These are phyloP conservation scores for Crioceris asparagi DNA, from an alignment of 2,888 invertebrate genomes.

Conservation along the genomic window DNA sequence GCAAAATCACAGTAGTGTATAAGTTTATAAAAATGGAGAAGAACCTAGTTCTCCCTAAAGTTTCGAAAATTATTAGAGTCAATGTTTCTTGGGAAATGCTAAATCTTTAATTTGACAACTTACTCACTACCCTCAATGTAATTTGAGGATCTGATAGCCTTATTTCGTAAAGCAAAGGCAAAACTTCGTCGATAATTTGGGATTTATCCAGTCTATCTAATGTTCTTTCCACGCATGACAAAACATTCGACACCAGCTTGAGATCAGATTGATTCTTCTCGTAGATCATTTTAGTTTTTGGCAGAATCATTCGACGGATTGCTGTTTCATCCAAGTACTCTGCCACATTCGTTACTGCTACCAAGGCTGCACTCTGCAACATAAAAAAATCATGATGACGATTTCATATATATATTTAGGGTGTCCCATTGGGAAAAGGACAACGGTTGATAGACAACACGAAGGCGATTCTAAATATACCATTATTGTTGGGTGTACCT, in stretches of 20 bases:
- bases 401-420: neutral
- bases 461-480: no score
- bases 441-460: no score
- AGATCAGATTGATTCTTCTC: slow-evolving; percentile 71
- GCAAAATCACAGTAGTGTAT: no score
- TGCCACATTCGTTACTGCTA: slow-evolving; percentile 75
- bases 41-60: no score
- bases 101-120: no score
- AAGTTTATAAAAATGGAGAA: no score
- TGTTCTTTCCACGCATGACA: slow-evolving; percentile 71
- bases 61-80: no score
- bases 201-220: slow-evolving; percentile 74
- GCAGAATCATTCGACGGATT: slow-evolving; percentile 68
- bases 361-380: slow-evolving; percentile 72
- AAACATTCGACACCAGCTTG: slow-evolving; percentile 67
- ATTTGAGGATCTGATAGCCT: slow-evolving; percentile 82
- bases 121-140: slow-evolving; percentile 83
- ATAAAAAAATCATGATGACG: neutral
- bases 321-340: slow-evolving; percentile 75
- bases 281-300: slow-evolving; percentile 69
- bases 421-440: neutral
- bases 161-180: slow-evolving; percentile 80
- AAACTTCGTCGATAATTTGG: slow-evolving; percentile 81
- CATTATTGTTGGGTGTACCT: no score
- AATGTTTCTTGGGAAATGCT: no score